phyloP scores from a whole-genome alignment of 2,888 invertebrate genomes.

The Crossocerus cetratus region DNA sequence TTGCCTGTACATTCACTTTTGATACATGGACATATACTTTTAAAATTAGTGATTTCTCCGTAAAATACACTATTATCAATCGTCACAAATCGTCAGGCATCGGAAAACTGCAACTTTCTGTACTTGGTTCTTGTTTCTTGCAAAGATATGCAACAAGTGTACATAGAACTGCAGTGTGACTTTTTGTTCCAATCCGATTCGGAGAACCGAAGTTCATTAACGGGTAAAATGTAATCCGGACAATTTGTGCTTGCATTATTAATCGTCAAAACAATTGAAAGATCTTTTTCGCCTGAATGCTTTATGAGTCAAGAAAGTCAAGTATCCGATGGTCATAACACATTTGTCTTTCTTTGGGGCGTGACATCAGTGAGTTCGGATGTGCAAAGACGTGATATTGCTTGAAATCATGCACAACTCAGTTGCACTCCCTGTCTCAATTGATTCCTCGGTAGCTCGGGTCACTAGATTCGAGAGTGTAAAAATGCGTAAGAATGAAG shows the following conservation, averaged over 20 bases:
- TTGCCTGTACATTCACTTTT: constrained; percentile 65
- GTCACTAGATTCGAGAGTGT: too few species aligned
- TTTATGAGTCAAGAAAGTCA: constrained; percentile 18
- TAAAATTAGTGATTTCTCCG: constrained; percentile 56
- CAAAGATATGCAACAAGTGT: constrained; percentile 49
- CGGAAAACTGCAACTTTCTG: constrained; percentile 55
- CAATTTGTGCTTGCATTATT: constrained; percentile 33
- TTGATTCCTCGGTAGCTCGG: too few species aligned
- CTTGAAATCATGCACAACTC: constrained; percentile 33
- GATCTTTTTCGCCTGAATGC: constrained; percentile 14
- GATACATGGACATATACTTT: constrained; percentile 53
- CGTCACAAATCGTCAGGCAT: constrained; percentile 53
- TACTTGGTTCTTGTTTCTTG: constrained; percentile 30
- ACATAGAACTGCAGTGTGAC: constrained; percentile 43
- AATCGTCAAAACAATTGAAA: constrained; percentile 44
- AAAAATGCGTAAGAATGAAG: too few species aligned
- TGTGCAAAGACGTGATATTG: constrained; percentile 22
- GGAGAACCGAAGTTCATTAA: constrained; percentile 34
- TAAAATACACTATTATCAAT: constrained; percentile 65
- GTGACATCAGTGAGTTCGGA: constrained; percentile 11
- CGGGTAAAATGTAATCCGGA: constrained; percentile 33
- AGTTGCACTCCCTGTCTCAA: too few species aligned
- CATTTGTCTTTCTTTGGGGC: constrained; percentile 15
- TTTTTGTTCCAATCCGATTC: constrained; percentile 17
- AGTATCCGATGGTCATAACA: constrained; percentile 6